Percentiles rank a stretch among this genome's conserved stretches.
These are phyloP conservation scores for Laupala kohalensis DNA, from an alignment of 1,140 invertebrate genomes.

Conservation along the genomic window DNA sequence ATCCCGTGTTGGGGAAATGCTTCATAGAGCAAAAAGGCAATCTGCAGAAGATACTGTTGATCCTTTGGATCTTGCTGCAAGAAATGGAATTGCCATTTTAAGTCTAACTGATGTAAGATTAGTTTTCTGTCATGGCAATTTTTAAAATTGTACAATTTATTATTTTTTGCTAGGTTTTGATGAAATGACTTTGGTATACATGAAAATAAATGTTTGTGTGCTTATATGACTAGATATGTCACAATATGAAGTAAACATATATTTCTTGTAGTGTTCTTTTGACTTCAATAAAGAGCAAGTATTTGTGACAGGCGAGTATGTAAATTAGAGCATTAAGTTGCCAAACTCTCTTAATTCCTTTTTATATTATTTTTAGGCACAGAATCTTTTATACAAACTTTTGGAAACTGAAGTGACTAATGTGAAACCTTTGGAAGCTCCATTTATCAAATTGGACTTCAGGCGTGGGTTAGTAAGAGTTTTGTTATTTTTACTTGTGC, in stretches of 20 bases:
- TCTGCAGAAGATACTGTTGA: background rate
- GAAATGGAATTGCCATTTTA: background rate
- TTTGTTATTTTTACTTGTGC: background rate
- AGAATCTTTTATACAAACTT: background rate
- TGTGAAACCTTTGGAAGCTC: background rate
- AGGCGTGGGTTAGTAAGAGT: background rate
- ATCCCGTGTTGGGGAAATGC: background rate
- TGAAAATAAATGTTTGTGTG: background rate
- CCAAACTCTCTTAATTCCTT: no score
- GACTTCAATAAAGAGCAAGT: no score
- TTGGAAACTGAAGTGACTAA: background rate
- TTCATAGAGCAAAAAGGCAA: background rate
- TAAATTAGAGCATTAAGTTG: background rate
- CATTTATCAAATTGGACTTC: background rate
- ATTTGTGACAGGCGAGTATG: background rate
- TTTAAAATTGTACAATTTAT: background rate
- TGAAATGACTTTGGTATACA: no score
- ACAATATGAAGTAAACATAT: background rate
- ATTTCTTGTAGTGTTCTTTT: no score
- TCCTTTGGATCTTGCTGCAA: background rate
- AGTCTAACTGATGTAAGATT: background rate
- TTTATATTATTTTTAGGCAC: background rate
- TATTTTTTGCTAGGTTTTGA: background rate
- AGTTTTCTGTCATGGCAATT: background rate
- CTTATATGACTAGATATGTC: background rate